Evolutionary conservation across 2,113 vertebrate species (phyloP).

Genomic region (Oophaga pumilio): DNA sequence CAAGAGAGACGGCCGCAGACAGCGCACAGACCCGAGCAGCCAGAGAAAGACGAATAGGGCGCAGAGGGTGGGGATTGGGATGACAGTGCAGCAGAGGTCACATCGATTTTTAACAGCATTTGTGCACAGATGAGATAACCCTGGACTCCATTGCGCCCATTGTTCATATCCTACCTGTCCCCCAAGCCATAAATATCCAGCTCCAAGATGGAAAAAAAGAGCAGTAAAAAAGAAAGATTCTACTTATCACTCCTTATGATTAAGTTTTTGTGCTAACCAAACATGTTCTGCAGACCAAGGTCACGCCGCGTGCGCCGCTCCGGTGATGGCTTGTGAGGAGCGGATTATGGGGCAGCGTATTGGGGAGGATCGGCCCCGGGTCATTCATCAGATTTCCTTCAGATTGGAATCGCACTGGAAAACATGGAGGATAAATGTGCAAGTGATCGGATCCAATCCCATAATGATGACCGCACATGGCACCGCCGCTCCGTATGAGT

Average conservation of each 20-base stretch:
- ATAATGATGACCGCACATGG: slow-evolving; percentile 66
- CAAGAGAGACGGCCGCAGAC: slow-evolving; percentile 78
- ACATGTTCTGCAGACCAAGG: slow-evolving; percentile 79
- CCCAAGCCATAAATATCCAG: slow-evolving; percentile 79
- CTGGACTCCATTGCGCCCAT: slow-evolving; percentile 81
- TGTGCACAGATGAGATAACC: slow-evolving; percentile 84
- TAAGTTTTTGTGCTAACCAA: slow-evolving; percentile 82
- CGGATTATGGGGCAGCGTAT: slow-evolving; percentile 65
- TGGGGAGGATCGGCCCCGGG: slow-evolving; percentile 66
- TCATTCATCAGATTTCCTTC: slow-evolving; percentile 68
- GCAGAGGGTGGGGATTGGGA: slow-evolving; percentile 80
- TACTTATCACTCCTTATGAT: slow-evolving; percentile 81
- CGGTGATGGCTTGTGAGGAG: slow-evolving; percentile 66
- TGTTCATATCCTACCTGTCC: slow-evolving; percentile 87
- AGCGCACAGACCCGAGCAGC: slow-evolving; percentile 80
- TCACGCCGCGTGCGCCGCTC: slow-evolving; percentile 77
- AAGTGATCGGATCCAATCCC: slow-evolving; percentile 72
- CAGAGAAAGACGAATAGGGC: slow-evolving; percentile 84
- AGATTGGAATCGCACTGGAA: slow-evolving; percentile 72
- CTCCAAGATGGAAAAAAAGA: slow-evolving; percentile 69
- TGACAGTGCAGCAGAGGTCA: slow-evolving; percentile 86
- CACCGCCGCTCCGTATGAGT: slow-evolving; percentile 59
- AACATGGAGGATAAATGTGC: slow-evolving; percentile 71
- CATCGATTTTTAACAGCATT: slow-evolving; percentile 85
- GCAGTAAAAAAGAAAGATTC: slow-evolving; percentile 80